Percentiles rank a stretch among this genome's conserved stretches.
These are phyloP conservation scores for Heliconius erato DNA, from an alignment of 2,888 invertebrate species.

Conservation along the genomic window DNA sequence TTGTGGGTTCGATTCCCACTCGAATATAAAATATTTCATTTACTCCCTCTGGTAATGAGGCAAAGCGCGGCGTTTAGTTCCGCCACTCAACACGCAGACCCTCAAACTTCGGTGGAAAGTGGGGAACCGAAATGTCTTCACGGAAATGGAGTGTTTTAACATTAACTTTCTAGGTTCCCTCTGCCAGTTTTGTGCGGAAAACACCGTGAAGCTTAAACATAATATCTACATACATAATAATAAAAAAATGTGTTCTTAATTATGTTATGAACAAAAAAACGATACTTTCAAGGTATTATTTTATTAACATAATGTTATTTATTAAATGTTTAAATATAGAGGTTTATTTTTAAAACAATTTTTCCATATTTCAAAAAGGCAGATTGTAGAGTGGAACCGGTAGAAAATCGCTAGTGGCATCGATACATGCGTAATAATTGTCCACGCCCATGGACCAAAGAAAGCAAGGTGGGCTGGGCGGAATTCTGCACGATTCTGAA, in stretches of 20 bases:
- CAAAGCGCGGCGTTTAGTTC: too few species aligned
- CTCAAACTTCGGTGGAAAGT: too few species aligned
- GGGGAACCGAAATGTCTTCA: too few species aligned
- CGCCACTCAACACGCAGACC: too few species aligned
- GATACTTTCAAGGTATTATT: neutral
- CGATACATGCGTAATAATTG: constrained; percentile 94
- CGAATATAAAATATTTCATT: too few species aligned
- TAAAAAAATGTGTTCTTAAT: neutral
- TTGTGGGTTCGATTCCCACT: too few species aligned
- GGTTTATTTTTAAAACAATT: constrained; percentile 91
- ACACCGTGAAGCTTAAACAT: too few species aligned
- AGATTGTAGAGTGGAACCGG: constrained; percentile 96
- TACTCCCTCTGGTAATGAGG: too few species aligned
- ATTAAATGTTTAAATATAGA: constrained; percentile 78
- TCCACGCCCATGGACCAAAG: constrained; percentile 96
- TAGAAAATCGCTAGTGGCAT: constrained; percentile 96
- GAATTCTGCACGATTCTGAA: constrained; percentile 91
- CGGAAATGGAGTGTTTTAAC: too few species aligned
- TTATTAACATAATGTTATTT: constrained; percentile 1
- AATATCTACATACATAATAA: too few species aligned
- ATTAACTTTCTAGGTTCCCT: too few species aligned
- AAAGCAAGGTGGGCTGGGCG: constrained; percentile 92
- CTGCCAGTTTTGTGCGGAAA: too few species aligned
- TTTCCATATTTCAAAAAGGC: constrained; percentile 97
- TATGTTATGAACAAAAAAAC: neutral